Conservation (phyloP, 2,113 vertebrate species). For the Azemiops feae region DNA sequence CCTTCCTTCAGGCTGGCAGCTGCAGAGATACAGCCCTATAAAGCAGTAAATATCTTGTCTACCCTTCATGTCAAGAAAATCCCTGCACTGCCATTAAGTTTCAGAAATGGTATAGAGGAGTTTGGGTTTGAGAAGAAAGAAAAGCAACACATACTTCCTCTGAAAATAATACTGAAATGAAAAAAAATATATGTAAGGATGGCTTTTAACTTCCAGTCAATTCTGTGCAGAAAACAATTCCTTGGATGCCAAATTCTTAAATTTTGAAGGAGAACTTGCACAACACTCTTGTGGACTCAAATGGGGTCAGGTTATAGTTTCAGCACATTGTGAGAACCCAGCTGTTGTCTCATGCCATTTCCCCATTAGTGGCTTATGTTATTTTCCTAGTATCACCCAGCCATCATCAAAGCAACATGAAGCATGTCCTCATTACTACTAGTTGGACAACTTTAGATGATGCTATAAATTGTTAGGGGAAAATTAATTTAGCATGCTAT, state of each 20-base stretch:
- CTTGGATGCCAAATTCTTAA: not conserved
- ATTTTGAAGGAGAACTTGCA: not conserved
- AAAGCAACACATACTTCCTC: not conserved
- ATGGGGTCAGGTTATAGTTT: not conserved
- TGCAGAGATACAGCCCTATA: not conserved
- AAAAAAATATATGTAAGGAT: not conserved
- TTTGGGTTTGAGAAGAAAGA: not conserved
- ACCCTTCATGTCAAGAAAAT: not conserved
- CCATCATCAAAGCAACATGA: not conserved
- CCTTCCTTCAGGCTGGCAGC: not conserved
- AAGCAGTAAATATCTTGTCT: not conserved
- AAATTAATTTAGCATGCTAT: not conserved
- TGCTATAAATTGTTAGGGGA: not conserved
- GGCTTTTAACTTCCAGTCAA: not conserved
- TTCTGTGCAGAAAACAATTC: not conserved
- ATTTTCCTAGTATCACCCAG: not conserved
- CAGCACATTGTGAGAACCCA: not conserved
- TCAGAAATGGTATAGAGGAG: not conserved
- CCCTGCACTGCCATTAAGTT: not conserved
- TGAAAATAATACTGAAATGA: not conserved
- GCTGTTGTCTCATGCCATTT: not conserved
- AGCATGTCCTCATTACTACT: not conserved
- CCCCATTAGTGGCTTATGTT: not conserved
- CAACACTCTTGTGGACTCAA: not conserved
- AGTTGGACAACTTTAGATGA: not conserved